Percentiles rank a stretch among this genome's conserved stretches.
Evolutionary conservation across 2,797 vertebrate species (phyloP).

Genomic region (Typhlichthys subterraneus): DNA sequence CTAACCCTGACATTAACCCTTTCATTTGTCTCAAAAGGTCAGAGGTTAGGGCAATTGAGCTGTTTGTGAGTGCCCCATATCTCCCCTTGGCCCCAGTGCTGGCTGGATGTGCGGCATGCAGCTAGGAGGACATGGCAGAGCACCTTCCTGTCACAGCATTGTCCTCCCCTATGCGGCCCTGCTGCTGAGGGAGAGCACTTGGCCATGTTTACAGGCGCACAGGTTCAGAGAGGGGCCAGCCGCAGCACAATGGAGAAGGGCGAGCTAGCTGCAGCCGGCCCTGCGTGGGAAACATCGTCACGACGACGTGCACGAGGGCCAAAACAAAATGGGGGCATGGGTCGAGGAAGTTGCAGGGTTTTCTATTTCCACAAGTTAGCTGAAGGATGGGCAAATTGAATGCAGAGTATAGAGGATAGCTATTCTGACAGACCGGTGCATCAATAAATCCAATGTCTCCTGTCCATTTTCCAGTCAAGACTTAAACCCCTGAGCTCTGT

Average conservation of each 20-base stretch:
- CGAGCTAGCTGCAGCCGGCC: slow-evolving; percentile 57
- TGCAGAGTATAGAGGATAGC: slow-evolving; percentile 17
- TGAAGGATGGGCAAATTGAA: slow-evolving; percentile 16
- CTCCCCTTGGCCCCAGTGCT: slow-evolving; percentile 31
- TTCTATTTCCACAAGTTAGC: slow-evolving; percentile 52
- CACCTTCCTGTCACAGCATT: slow-evolving; percentile 74
- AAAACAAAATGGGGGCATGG: slow-evolving; percentile 27
- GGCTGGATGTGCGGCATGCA: slow-evolving; percentile 31
- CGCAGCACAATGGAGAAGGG: slow-evolving; percentile 70
- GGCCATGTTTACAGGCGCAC: slow-evolving; percentile 72
- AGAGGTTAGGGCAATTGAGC: slow-evolving; percentile 54
- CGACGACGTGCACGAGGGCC: slow-evolving; percentile 46
- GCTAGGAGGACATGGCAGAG: slow-evolving; percentile 51
- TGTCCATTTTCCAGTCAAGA: slow-evolving; percentile 40
- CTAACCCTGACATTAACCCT: slow-evolving; percentile 35
- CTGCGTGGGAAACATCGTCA: slow-evolving; percentile 65
- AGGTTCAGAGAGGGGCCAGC: slow-evolving; percentile 78
- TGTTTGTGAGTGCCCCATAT: slow-evolving; percentile 54
- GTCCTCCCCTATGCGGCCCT: slow-evolving; percentile 55
- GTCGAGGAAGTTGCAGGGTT: slow-evolving; percentile 55
- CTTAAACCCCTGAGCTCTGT: neutral
- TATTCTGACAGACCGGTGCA: slow-evolving; percentile 35
- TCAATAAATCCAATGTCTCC: slow-evolving; percentile 28
- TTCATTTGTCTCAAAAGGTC: slow-evolving; percentile 43
- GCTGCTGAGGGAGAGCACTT: slow-evolving; percentile 72